These are phyloP conservation scores for Brachyrhaphis roseni DNA, from an alignment of 2,797 vertebrate species.

Conservation along the genomic window DNA sequence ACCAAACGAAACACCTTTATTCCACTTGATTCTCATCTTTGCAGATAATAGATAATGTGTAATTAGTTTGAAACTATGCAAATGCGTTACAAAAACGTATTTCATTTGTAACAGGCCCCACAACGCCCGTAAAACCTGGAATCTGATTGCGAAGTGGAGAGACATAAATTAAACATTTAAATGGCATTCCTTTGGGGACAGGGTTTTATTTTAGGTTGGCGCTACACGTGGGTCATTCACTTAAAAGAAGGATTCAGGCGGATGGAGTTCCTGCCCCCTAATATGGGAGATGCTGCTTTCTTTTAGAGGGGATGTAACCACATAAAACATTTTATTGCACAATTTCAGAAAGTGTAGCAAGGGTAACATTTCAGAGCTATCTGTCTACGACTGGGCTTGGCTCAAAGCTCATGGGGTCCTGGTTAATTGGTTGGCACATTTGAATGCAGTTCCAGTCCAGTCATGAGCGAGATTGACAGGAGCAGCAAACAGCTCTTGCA, in stretches of 20 bases:
- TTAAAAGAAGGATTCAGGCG: conserved; percentile 18
- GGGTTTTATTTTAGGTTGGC: conserved; percentile 1
- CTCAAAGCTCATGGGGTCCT: conserved; percentile 31
- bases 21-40: background rate
- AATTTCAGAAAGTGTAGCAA: conserved; percentile 13
- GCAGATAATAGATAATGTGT: background rate
- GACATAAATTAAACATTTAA: conserved; percentile 36
- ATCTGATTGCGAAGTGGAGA: conserved; percentile 9
- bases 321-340: conserved; percentile 33
- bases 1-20: conserved; percentile 12
- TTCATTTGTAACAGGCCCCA: conserved; percentile 22
- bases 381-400: background rate
- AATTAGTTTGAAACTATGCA: background rate
- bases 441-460: conserved; percentile 27
- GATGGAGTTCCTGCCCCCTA: conserved; percentile 13
- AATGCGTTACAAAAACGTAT: conserved; percentile 21
- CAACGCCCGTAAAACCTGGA: background rate
- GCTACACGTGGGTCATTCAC: conserved; percentile 29
- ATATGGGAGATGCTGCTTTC: conserved; percentile 18
- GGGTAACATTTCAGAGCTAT: conserved; percentile 17
- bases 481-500: conserved; percentile 26
- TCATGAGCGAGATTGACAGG: conserved; percentile 20
- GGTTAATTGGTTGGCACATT: conserved; percentile 50
- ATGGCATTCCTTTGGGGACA: conserved; percentile 21
- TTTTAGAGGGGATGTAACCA: conserved; percentile 16